Evolutionary conservation across 2,113 vertebrate species (phyloP), one percentile per base, ranked within the genome.

Genomic region (Theropithecus gelada): DNA sequence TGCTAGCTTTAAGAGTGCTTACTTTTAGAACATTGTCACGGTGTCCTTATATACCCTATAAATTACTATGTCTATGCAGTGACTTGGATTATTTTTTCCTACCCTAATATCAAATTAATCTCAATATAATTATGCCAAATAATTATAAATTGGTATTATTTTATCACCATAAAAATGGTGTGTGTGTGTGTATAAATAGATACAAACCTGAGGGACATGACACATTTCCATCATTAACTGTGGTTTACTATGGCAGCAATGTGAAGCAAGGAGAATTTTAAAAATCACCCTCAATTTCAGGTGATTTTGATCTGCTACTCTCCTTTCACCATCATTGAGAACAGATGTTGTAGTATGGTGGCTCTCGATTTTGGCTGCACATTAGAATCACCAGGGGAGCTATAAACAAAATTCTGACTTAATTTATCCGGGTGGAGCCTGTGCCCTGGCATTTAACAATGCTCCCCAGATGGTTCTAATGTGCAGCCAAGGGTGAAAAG

Each of bases 251-350:
- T 50, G 79, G 82, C 88, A 92, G 70, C 40, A 8, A 84, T 10
- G 38, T 84, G 92, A 96, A 91, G 64, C 79, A 84, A 94, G 73
- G 64, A 91, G 79, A 90, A 82, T 61, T 96, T 57, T 25, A 18
- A 20, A 92, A 93, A 79, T 38, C 9, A 55, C 70, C 43, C 61
- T 90, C 75, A 85, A 83, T 72, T 94, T 85, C 87, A 89, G 81
- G 61, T 92, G 90, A 95, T 88, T 96, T 70, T 83, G 73, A 66
- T 55, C 55, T 43, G 78, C 88, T 10, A 8, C 12, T 68, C 10
- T 11, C 55, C n/a, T 76, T 66, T 84, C 30, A 13, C 66, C 35
- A 61, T 93, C 94, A 94, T 3, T 80, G 79, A 50, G 87, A 96
- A 91, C 59, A 96, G 92, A 81, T 92, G 89, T 85, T 48, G 20